Conservation (phyloP, 2,888 invertebrate species). For the Synergus laeviventris region DNA sequence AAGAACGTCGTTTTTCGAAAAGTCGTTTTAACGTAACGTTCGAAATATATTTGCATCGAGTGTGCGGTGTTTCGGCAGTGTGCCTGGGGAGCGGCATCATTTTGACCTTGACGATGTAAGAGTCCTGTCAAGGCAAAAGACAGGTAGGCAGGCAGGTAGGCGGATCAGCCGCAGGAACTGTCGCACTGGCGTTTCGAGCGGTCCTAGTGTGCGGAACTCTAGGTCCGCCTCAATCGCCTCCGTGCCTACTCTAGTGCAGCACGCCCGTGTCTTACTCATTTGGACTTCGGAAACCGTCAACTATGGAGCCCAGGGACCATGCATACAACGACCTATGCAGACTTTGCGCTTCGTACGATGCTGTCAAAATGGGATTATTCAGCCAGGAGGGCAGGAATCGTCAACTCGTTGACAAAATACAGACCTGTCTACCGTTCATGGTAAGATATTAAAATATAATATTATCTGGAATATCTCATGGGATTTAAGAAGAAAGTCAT, state of each 20-base stretch:
- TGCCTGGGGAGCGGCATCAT: conserved; percentile 55
- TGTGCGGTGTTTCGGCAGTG: conserved; percentile 16
- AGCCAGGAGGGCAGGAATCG: conserved; percentile 75
- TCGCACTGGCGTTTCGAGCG: conserved; percentile 50
- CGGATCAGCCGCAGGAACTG: conserved; percentile 35
- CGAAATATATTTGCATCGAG: background rate
- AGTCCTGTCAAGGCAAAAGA: conserved; percentile 39
- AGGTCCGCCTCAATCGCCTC: conserved; percentile 18
- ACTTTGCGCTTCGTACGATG: conserved; percentile 76
- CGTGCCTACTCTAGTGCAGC: conserved; percentile 39
- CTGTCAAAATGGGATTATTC: conserved; percentile 76
- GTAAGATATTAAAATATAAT: conserved; percentile 62
- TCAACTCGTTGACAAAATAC: conserved; percentile 76
- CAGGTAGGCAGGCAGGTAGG: conserved; percentile 44
- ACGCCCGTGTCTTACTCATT: conserved; percentile 42
- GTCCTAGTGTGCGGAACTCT: conserved; percentile 54
- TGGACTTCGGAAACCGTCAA: conserved; percentile 42
- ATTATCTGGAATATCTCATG: conserved; percentile 19
- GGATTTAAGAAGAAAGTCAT: background rate
- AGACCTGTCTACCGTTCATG: conserved; percentile 76
- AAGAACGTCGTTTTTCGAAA: conserved; percentile 25
- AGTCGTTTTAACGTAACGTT: conserved; percentile 17
- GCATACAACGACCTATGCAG: conserved; percentile 75
- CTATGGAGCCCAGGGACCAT: conserved; percentile 60
- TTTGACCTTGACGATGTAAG: conserved; percentile 52